These are phyloP conservation scores for Dinomys branickii DNA, from an alignment of 2,113 vertebrate genomes.

Conservation along the genomic window DNA sequence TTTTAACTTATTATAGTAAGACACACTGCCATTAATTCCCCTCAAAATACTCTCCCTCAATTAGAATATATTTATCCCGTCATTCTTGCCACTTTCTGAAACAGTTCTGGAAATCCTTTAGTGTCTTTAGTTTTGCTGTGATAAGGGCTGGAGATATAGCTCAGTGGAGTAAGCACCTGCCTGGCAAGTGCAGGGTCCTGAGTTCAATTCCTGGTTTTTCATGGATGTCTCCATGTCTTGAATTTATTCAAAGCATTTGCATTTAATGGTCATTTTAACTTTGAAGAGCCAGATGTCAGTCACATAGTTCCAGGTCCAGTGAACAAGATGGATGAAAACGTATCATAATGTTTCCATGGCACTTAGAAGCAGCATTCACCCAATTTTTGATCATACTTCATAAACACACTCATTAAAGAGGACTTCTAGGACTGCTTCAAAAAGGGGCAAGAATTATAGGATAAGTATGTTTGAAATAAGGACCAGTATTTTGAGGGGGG, in stretches of 20 bases:
- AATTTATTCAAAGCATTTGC: background rate
- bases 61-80: background rate
- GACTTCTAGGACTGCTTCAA: background rate
- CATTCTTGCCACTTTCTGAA: background rate
- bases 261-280: background rate
- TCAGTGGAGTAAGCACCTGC: too few species aligned
- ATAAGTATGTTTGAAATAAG: background rate
- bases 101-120: background rate
- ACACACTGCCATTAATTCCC: background rate
- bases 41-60: background rate
- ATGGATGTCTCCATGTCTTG: background rate
- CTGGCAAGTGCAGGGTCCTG: too few species aligned
- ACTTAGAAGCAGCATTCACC: background rate
- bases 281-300: background rate
- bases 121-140: background rate
- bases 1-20: background rate
- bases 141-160: too few species aligned
- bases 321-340: background rate
- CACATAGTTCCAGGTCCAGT: background rate
- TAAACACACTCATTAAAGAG: background rate
- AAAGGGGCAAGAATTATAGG: background rate
- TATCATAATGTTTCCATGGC: background rate
- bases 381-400: background rate
- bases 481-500: background rate
- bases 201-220: too few species aligned